Evolutionary conservation across 53 echinoderm and acorn worm species (phyloP), one percentile per base, ranked within the genome.

Genomic region (Antedon mediterranea): DNA sequence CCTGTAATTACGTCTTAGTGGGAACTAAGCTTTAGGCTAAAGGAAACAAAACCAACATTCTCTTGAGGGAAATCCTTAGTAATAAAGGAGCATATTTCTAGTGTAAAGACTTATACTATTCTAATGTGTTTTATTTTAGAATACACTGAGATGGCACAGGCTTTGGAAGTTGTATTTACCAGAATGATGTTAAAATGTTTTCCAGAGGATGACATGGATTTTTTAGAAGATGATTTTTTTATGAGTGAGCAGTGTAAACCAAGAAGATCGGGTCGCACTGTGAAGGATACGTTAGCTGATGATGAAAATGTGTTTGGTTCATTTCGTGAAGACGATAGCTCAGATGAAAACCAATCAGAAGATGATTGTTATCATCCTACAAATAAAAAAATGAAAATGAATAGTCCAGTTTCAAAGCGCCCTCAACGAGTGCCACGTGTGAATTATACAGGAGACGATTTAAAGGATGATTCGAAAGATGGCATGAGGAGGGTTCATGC

Each of bases 101-200:
- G n/a, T n/a, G n/a, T n/a, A n/a, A n/a, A n/a, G n/a, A n/a, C n/a
- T n/a, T n/a, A n/a, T n/a, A n/a, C n/a, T n/a, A n/a, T n/a, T n/a
- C n/a, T n/a, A n/a, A n/a, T n/a, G n/a, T n/a, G n/a, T 3, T 79
- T 71, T 3, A 28, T 72, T 31, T 30, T 82, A 94, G 94, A 97
- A 74, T 97, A 97, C 76, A 92, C 92, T 0, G 30, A 92, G 80
- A 97, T 97, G 97, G 92, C 92, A 32, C 86, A 85, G 31, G 92
- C 88, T 27, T 80, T 97, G 18, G 88, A 89, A 72, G 80, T 32
- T 28, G 32, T 32, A 26, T 76, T 76, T 34, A 76, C 32, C 4
- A 76, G 34, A 33, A 76, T 28, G 28, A 76, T 76, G 76, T 20
- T 34, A 31, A 76, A 33, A 33, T 32, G 34, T 5, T 76, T 76